A percentile compares a stretch with the other conserved stretches of the same genome.
These are phyloP conservation scores for Aleiodes sp. DNA, from an alignment of 1,140 invertebrate species.

Conservation along the genomic window DNA sequence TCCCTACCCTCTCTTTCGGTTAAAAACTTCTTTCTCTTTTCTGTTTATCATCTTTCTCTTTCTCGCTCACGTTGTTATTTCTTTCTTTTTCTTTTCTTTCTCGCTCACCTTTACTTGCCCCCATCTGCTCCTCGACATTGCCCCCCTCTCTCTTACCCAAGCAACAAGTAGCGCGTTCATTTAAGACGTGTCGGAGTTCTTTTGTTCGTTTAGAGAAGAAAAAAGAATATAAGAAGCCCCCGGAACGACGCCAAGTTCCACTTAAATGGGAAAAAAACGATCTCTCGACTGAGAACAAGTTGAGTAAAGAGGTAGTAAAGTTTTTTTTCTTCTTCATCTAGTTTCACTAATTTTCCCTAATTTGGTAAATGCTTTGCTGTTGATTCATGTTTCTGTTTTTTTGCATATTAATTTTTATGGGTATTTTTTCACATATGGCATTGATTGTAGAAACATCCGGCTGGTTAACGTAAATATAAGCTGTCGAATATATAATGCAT, in stretches of 20 bases:
- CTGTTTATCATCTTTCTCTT: conserved; percentile 34
- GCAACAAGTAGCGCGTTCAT: conserved; percentile 68
- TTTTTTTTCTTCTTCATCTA: conserved; percentile 20
- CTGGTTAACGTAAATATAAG: conserved; percentile 54
- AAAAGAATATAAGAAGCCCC: conserved; percentile 27
- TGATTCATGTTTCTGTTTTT: neutral
- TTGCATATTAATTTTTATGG: neutral
- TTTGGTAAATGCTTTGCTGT: neutral
- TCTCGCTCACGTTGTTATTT: conserved; percentile 31
- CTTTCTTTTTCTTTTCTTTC: conserved; percentile 34
- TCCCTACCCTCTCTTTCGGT: neutral
- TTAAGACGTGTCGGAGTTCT: conserved; percentile 66
- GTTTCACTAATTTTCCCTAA: too few species aligned
- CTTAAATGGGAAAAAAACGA: conserved; percentile 35
- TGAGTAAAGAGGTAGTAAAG: neutral
- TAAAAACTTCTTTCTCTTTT: conserved; percentile 36
- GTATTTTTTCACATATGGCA: conserved; percentile 50
- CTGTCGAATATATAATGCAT: conserved; percentile 36
- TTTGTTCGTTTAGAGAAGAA: conserved; percentile 64
- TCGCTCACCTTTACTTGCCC: conserved; percentile 38
- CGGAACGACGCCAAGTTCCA: conserved; percentile 32
- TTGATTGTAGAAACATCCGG: conserved; percentile 47
- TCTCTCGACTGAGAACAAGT: conserved; percentile 20
- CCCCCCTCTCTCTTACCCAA: conserved; percentile 50
- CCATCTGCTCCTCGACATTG: neutral